These are phyloP conservation scores for Dusona sp. DNA, from an alignment of 2,888 invertebrate species.

Conservation along the genomic window DNA sequence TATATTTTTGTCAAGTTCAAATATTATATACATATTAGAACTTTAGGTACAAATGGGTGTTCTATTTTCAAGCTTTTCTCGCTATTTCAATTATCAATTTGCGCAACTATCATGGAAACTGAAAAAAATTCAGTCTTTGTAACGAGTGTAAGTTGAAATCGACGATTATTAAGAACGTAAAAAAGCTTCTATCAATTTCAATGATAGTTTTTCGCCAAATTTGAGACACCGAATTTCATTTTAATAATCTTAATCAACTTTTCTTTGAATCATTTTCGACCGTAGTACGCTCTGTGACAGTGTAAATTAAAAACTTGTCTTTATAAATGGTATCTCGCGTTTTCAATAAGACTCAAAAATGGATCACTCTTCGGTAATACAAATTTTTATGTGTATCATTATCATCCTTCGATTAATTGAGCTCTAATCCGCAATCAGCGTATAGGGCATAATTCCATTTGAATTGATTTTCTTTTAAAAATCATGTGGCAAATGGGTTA, in stretches of 20 bases:
- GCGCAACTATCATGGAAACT: not conserved
- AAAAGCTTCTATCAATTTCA: not conserved
- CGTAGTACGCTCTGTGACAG: not conserved
- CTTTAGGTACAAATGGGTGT: constrained; percentile 10
- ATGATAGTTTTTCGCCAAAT: not conserved
- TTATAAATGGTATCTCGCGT: not conserved
- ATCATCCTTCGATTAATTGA: constrained; percentile 49
- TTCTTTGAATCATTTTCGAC: not conserved
- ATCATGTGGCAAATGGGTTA: constrained; percentile 22
- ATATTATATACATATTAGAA: constrained; percentile 39
- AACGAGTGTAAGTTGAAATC: not conserved
- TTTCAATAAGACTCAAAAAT: not conserved
- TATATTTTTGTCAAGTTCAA: constrained; percentile 66
- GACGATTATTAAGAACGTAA: not conserved
- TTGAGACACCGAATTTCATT: not conserved
- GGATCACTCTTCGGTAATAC: not conserved
- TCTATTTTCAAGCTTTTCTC: constrained; percentile 13
- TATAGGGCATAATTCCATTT: constrained; percentile 44
- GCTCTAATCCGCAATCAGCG: constrained; percentile 47
- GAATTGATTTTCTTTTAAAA: constrained; percentile 45
- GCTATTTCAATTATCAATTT: not conserved
- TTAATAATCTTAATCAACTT: not conserved
- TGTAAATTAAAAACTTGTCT: not conserved
- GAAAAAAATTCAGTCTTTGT: not conserved
- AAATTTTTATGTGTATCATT: not conserved